Conservation (phyloP, 2,113 vertebrate genomes). For the Cochlearius cochlearius region DNA sequence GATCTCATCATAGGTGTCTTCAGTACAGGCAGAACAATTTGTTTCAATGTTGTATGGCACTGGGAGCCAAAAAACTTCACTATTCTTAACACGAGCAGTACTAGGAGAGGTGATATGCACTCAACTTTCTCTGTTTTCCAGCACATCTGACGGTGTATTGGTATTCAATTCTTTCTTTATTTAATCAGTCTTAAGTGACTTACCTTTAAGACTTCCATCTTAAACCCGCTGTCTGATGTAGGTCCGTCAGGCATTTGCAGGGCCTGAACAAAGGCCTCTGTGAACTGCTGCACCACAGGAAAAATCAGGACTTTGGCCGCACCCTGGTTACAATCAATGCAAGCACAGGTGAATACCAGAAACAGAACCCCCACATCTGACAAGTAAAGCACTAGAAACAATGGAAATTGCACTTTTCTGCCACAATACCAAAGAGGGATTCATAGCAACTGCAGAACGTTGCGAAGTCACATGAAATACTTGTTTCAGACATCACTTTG, state of each 20-base stretch:
- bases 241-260: slow-evolving; percentile 94
- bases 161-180: neutral
- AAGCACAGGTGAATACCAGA: neutral
- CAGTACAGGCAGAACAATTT: neutral
- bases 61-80: neutral
- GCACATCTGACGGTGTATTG: neutral
- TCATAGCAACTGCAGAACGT: neutral
- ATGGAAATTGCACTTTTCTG: neutral
- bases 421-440: neutral
- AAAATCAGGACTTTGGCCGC: slow-evolving; percentile 94
- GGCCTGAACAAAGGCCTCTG: slow-evolving; percentile 94
- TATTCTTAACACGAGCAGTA: neutral
- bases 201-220: slow-evolving; percentile 98
- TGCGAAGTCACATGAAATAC: neutral
- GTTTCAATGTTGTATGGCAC: neutral
- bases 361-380: neutral
- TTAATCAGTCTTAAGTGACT: neutral
- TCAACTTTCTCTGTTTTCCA: neutral
- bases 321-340: slow-evolving; percentile 76
- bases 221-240: slow-evolving; percentile 93
- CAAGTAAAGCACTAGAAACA: neutral
- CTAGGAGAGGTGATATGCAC: neutral
- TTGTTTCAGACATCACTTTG: neutral
- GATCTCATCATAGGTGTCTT: neutral
- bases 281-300: slow-evolving; percentile 97